phyloP scores from a whole-genome alignment of 1,140 invertebrate genomes.

The Ephestia elutella region DNA sequence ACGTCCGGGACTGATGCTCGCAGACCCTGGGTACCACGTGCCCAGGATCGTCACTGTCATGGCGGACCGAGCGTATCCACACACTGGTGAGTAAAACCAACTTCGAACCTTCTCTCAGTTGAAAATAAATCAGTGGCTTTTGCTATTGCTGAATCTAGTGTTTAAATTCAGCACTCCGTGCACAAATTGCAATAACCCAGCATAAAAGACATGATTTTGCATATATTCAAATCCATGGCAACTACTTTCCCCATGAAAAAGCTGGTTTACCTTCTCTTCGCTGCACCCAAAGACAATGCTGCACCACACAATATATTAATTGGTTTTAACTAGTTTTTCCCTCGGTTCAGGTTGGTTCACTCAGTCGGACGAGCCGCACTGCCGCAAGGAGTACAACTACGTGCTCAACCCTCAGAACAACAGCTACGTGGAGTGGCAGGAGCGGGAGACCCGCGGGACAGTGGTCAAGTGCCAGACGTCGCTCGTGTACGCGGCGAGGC shows the following conservation, averaged over 20 bases:
- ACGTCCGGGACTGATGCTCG: slow-evolving; percentile 83
- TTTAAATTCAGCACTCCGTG: too few relatives aligned
- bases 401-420: slow-evolving; percentile 77
- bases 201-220: too few relatives aligned
- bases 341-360: slow-evolving; percentile 82
- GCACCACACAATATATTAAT: too few relatives aligned
- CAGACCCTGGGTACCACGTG: slow-evolving; percentile 94
- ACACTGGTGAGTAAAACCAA: slow-evolving; percentile 78
- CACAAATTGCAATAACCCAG: too few relatives aligned
- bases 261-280: too few relatives aligned
- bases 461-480: slow-evolving; percentile 78
- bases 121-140: neutral
- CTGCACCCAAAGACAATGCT: too few relatives aligned
- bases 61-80: slow-evolving; percentile 87
- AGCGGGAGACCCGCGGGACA: slow-evolving; percentile 79
- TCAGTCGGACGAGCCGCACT: slow-evolving; percentile 82
- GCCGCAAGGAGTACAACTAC: slow-evolving; percentile 89
- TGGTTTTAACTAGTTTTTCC: neutral
- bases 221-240: too few relatives aligned
- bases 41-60: slow-evolving; percentile 89
- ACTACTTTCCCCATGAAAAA: too few relatives aligned
- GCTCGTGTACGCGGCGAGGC: slow-evolving; percentile 84
- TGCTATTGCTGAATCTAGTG: too few relatives aligned
- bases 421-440: slow-evolving; percentile 88
- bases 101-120: neutral